Evolutionary conservation across 2,888 invertebrate species (phyloP), one percentile per base, ranked within the genome.

Genomic region (Drosophila diplacantha): DNA sequence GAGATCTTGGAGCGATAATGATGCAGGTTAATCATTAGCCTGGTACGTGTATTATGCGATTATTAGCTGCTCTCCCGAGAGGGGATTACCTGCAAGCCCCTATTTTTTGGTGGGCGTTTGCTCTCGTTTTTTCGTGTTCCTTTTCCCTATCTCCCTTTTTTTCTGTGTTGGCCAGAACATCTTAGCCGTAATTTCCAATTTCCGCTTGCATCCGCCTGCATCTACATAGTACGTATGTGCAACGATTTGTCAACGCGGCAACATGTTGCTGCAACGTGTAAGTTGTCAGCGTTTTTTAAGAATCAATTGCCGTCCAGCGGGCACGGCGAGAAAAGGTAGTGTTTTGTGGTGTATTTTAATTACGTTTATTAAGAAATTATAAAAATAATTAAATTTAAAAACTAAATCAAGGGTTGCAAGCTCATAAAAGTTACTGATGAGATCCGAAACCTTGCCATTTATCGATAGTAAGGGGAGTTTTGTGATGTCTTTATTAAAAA

Each of bases 11-110:
- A 77, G 82, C 83, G 84, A 84, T 86, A 85, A 85, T 85, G 82
- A 77, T 81, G 80, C 84, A 80, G 78, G 85, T 83, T 85, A 85
- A 85, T 85, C 84, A 85, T 85, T 83, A 86, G 86, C 82, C 79
- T 80, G 75, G 73, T 81, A 81, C 83, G 75, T 81, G 81, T 81
- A 80, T 81, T 81, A 80, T 81, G 81, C 81, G 80, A 81, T 81
- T 81, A 80, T 81, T 81, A 80, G 80, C 75, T 81, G 61, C 35
- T 39, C 29, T 2, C 4, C 31, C 31, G 11, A n/a, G n/a, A 44
- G 62, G 31, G 58, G 60, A 59, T 59, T 61, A 61, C 58, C 58
- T 37, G 62, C 62, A 37, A 61, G 58, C 7, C 37, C 34, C 50
- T 46, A 31, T 58, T 71, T 66, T 66, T 58, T 73, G 69, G 70